Conservation (phyloP, 2,113 vertebrate species). For the Elephantulus edwardii region DNA sequence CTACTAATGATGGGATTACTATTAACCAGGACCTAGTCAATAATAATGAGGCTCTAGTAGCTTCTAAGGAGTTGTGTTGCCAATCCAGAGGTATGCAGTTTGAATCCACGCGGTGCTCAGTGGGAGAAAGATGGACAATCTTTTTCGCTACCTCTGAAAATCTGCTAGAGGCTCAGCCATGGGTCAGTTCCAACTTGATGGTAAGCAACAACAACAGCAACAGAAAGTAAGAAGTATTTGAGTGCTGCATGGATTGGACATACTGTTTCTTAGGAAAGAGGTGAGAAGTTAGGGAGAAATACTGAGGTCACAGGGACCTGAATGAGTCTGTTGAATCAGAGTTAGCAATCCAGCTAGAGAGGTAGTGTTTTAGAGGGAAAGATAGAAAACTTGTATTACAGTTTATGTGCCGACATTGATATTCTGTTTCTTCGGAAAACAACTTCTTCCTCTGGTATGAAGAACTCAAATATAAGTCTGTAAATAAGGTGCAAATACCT, state of each 20-base stretch:
- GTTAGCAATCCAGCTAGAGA: background rate
- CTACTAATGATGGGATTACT: too few species aligned
- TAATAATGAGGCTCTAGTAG: too few species aligned
- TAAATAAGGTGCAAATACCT: background rate
- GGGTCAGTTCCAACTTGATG: too few species aligned
- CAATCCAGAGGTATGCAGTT: too few species aligned
- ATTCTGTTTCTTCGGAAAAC: background rate
- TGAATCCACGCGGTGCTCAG: too few species aligned
- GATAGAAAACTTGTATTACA: background rate
- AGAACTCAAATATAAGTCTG: background rate
- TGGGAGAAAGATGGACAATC: too few species aligned
- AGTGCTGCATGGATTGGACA: background rate
- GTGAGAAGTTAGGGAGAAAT: background rate
- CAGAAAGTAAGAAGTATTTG: background rate
- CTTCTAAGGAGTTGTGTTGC: too few species aligned
- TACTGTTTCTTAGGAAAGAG: background rate
- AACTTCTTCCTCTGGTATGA: background rate
- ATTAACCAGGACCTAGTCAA: too few species aligned
- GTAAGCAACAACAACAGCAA: too few species aligned
- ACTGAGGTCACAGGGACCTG: background rate
- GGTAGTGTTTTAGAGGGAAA: background rate
- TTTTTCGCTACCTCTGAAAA: too few species aligned
- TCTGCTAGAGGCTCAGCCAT: too few species aligned
- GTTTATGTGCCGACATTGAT: background rate
- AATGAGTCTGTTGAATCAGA: background rate